Conservation (phyloP, 2,888 invertebrate genomes). For the Limnephilus lunatus region DNA sequence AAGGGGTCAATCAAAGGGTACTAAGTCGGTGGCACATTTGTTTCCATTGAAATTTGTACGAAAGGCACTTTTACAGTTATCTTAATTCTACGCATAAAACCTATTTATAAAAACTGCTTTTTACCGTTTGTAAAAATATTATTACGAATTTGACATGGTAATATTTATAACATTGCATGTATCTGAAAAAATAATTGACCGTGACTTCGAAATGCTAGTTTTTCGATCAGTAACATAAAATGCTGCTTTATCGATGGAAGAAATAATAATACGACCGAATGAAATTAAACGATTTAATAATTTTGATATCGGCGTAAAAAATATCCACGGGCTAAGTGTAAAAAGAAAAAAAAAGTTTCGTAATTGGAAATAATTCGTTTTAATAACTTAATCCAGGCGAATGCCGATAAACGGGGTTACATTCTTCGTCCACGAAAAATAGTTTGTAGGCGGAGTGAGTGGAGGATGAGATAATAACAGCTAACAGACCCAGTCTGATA, state of each 20-base stretch:
- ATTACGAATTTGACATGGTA: too few relatives aligned
- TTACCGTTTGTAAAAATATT: too few relatives aligned
- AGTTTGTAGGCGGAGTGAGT: neutral
- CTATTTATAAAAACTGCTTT: too few relatives aligned
- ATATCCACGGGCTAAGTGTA: neutral
- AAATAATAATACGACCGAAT: neutral
- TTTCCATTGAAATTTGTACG: too few relatives aligned
- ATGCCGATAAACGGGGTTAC: neutral
- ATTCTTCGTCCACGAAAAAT: neutral
- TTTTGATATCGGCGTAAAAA: neutral
- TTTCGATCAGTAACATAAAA: neutral
- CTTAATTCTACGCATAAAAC: too few relatives aligned
- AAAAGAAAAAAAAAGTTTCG: neutral
- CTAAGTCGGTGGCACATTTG: too few relatives aligned
- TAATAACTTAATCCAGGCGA: constrained; percentile 27
- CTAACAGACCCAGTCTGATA: neutral
- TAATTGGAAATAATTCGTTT: constrained; percentile 25
- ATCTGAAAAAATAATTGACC: too few relatives aligned
- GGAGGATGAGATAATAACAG: neutral
- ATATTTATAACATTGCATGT: too few relatives aligned
- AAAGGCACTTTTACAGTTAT: too few relatives aligned
- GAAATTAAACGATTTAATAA: neutral
- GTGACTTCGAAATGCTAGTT: neutral
- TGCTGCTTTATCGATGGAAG: neutral
- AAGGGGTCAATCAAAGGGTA: too few relatives aligned